Conservation (phyloP, 2,888 invertebrate genomes). For the Acanthosepion lycidas region DNA sequence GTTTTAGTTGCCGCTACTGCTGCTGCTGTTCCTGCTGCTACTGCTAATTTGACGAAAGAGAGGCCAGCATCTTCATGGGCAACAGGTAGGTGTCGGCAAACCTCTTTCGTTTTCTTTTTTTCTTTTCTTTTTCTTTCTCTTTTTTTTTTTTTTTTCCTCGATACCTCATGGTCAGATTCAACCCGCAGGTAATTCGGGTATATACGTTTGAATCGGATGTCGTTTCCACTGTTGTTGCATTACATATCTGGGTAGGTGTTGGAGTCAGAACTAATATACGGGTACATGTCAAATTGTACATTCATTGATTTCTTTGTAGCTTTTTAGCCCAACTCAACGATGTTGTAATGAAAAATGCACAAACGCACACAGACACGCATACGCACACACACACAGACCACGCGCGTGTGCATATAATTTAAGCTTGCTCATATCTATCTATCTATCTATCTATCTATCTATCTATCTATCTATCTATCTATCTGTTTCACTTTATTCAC, state of each 20-base stretch:
- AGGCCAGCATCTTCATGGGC: slow-evolving; percentile 33
- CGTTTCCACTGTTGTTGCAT: not conserved
- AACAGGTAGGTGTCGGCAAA: not conserved
- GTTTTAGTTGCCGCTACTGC: not conserved
- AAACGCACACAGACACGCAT: no score
- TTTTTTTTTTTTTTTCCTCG: not conserved
- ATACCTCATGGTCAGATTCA: not conserved
- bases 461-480: not conserved
- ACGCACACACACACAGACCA: not conserved
- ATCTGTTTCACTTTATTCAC: not conserved
- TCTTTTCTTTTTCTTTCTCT: not conserved
- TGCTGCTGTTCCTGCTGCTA: not conserved
- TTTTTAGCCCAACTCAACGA: not conserved
- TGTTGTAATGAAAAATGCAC: not conserved
- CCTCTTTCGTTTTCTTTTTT: not conserved
- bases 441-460: not conserved
- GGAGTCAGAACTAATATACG: not conserved
- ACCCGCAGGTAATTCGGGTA: not conserved
- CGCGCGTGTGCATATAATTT: not conserved
- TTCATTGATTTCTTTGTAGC: not conserved
- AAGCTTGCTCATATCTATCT: not conserved
- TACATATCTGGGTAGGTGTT: not conserved
- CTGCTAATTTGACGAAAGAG: slow-evolving; percentile 33
- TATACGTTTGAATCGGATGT: not conserved
- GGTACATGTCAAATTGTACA: not conserved